phyloP scores from a whole-genome alignment of 2,113 vertebrate species.

The Felis chaus region DNA sequence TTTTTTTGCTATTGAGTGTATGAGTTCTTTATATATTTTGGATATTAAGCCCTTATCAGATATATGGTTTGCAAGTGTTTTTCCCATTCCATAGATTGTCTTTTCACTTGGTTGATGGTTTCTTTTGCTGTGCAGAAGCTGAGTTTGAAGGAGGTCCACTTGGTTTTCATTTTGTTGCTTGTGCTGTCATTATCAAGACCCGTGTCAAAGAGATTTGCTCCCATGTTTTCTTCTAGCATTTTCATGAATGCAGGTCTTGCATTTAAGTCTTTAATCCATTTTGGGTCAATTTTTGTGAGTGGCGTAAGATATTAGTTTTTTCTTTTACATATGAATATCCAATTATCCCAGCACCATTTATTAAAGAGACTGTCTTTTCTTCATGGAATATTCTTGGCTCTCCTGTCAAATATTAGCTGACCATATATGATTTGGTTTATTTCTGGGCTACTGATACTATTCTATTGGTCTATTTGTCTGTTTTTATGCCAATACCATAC shows the following conservation, averaged over 20 bases:
- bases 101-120: background rate
- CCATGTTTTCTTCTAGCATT: background rate
- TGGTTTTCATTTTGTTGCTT: background rate
- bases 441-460: background rate
- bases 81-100: background rate
- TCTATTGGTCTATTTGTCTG: background rate
- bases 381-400: background rate
- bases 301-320: background rate
- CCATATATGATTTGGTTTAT: background rate
- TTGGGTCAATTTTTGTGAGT: background rate
- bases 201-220: background rate
- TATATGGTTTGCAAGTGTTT: background rate
- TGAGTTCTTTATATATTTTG: background rate
- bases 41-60: background rate
- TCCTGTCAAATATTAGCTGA: background rate
- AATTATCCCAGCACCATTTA: background rate
- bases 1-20: background rate
- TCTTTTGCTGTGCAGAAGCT: background rate
- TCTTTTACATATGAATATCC: background rate
- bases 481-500: background rate
- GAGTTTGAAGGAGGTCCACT: background rate
- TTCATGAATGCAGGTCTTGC: background rate
- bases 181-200: background rate
- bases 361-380: background rate
- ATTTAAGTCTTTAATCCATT: background rate